phyloP scores from a whole-genome alignment of 2,113 vertebrate genomes.

The Columba janthina region DNA sequence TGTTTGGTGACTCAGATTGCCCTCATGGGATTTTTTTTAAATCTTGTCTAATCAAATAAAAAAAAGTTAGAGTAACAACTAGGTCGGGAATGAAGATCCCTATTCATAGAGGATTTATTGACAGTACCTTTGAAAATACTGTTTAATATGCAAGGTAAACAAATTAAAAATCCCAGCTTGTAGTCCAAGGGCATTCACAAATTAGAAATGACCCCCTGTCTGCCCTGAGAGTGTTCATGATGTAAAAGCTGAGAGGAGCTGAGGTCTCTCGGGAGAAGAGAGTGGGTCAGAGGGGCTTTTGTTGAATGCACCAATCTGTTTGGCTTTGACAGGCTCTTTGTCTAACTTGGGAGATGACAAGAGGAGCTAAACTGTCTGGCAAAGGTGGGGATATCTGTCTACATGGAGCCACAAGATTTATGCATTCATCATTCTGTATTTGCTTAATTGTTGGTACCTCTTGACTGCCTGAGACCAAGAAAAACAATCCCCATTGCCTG shows the following conservation, averaged over 20 bases:
- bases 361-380: background rate
- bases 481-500: background rate
- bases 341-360: slow-evolving; percentile 37
- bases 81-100: slow-evolving; percentile 37
- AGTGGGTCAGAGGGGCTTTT: slow-evolving; percentile 28
- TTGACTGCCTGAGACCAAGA: background rate
- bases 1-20: background rate
- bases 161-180: slow-evolving; percentile 66
- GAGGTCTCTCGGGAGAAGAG: slow-evolving; percentile 2
- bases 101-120: slow-evolving; percentile 48
- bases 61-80: slow-evolving; percentile 11
- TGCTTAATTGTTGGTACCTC: background rate
- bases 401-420: background rate
- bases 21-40: background rate
- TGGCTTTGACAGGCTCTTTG: slow-evolving; percentile 36
- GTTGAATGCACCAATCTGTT: slow-evolving; percentile 42
- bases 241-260: slow-evolving; percentile 37
- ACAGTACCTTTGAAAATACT: slow-evolving; percentile 47
- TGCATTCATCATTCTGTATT: background rate
- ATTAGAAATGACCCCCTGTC: slow-evolving; percentile 50
- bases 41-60: background rate
- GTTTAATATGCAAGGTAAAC: slow-evolving; percentile 67
- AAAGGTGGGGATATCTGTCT: background rate
- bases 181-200: slow-evolving; percentile 70
- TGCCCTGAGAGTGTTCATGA: slow-evolving; percentile 41